phyloP scores from a whole-genome alignment of 1,140 invertebrate species.

The Drosophila sproati region DNA sequence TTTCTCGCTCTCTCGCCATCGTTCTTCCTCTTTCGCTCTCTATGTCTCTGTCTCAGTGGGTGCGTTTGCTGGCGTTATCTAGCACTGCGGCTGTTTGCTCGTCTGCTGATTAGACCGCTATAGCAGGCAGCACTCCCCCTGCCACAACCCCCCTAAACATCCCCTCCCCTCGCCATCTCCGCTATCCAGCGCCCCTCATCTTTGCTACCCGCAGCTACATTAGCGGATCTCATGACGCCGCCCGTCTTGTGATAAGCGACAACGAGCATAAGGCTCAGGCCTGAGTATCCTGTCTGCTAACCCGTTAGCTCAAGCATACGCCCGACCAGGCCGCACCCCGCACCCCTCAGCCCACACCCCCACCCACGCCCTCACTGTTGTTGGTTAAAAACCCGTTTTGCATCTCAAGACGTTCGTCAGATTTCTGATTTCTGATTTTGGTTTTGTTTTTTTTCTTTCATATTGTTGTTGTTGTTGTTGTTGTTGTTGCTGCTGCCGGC shows the following conservation, averaged over 20 bases:
- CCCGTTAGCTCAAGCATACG: conserved; percentile 15
- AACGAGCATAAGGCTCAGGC: conserved; percentile 62
- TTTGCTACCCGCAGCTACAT: conserved; percentile 54
- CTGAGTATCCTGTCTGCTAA: conserved; percentile 37
- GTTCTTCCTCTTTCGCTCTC: not conserved
- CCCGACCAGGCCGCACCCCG: not conserved
- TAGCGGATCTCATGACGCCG: conserved; percentile 63
- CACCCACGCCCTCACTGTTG: conserved; percentile 1
- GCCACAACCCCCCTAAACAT: no score
- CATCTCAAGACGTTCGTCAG: conserved; percentile 51
- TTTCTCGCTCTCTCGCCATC: not conserved
- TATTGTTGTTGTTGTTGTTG: conserved; percentile 4
- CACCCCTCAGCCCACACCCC: not conserved
- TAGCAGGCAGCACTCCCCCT: conserved; percentile 22
- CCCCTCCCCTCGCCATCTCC: not conserved
- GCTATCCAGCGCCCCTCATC: not conserved
- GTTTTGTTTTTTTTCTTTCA: conserved; percentile 30
- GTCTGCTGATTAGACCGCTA: conserved; percentile 77
- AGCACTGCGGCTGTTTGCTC: conserved; percentile 69
- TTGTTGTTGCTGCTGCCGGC: conserved; percentile 19
- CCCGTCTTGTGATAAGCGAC: conserved; percentile 62
- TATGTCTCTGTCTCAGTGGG: not conserved
- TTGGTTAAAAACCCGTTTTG: conserved; percentile 8
- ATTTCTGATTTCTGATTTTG: conserved; percentile 73
- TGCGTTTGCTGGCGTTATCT: conserved; percentile 62